phyloP scores from a whole-genome alignment of 2,113 vertebrate species.

The Corydoras sp. region DNA sequence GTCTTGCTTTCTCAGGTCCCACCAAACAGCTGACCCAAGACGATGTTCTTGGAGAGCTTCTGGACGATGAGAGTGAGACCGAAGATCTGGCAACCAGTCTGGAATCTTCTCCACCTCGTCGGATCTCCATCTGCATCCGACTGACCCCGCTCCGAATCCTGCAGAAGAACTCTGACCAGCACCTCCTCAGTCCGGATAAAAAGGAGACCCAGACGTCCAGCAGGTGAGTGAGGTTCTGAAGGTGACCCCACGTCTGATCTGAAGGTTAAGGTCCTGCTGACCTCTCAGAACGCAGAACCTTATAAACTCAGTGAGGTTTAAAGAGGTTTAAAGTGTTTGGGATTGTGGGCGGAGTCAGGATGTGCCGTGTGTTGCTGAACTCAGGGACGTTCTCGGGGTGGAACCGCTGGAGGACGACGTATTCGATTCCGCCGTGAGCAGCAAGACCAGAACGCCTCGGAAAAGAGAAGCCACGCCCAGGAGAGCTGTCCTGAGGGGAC shows the following conservation, averaged over 20 bases:
- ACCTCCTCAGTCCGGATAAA: slow-evolving; percentile 19
- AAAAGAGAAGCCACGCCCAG: slow-evolving; percentile 47
- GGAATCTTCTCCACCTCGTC: slow-evolving; percentile 57
- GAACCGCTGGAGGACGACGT: slow-evolving; percentile 33
- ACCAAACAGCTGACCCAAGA: slow-evolving; percentile 39
- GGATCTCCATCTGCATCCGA: slow-evolving; percentile 26
- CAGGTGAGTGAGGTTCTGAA: slow-evolving; percentile 45
- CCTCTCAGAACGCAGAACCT: no score
- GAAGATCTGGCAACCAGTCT: slow-evolving; percentile 55
- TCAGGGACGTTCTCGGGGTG: slow-evolving; percentile 33
- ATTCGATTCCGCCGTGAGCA: slow-evolving; percentile 2
- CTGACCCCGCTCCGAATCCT: slow-evolving; percentile 43
- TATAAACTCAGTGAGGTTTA: no score
- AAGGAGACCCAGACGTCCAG: slow-evolving; percentile 1
- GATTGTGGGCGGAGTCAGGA: no score
- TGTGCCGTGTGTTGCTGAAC: slow-evolving; percentile 8
- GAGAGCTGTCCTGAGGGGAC: slow-evolving; percentile 36
- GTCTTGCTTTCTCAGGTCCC: slow-evolving; percentile 56
- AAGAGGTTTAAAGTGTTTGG: no score
- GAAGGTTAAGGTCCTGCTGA: no score
- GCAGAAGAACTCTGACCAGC: neutral
- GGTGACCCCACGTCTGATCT: no score
- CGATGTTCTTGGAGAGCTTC: slow-evolving; percentile 58
- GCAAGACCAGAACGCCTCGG: slow-evolving; percentile 35
- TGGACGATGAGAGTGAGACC: slow-evolving; percentile 51